Evolutionary conservation across 2,888 invertebrate genomes (phyloP).

Genomic region (Gymnoscelis rufifasciata): DNA sequence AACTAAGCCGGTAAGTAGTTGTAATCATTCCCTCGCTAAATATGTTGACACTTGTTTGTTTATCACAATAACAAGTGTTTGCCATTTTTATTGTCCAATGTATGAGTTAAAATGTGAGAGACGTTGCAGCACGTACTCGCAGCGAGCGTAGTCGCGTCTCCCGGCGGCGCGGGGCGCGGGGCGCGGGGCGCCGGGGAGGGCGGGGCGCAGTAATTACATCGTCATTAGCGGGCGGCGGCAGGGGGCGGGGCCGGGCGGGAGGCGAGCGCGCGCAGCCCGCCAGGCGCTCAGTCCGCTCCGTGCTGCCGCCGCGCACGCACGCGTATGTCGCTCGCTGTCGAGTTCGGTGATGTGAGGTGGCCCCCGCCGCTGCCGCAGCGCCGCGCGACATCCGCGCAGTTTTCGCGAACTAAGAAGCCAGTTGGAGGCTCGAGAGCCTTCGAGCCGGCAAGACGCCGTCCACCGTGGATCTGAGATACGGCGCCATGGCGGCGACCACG

Average conservation of each 20-base stretch:
- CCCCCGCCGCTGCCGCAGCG: slow-evolving; percentile 74
- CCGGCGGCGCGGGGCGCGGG: slow-evolving; percentile 27
- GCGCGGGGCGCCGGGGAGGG: slow-evolving; percentile 36
- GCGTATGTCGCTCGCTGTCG: slow-evolving; percentile 78
- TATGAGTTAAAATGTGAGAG: neutral
- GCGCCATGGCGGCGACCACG: slow-evolving; percentile 97
- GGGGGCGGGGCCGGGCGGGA: slow-evolving; percentile 60
- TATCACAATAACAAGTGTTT: neutral
- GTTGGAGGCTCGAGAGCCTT: slow-evolving; percentile 77
- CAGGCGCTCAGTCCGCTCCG: slow-evolving; percentile 70
- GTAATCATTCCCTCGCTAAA: too few species aligned
- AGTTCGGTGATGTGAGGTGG: slow-evolving; percentile 74
- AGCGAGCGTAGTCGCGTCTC: slow-evolving; percentile 18
- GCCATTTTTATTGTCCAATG: neutral
- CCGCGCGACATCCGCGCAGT: slow-evolving; percentile 70
- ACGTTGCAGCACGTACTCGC: slow-evolving; percentile 16
- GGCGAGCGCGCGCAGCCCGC: slow-evolving; percentile 62
- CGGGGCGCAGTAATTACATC: slow-evolving; percentile 58
- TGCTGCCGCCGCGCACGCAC: slow-evolving; percentile 80
- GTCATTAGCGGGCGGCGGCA: slow-evolving; percentile 58
- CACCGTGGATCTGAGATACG: slow-evolving; percentile 81
- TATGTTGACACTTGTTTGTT: neutral
- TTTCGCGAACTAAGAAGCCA: slow-evolving; percentile 70
- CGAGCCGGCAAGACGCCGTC: slow-evolving; percentile 82
- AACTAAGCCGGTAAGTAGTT: too few species aligned